phyloP scores from a whole-genome alignment of 2,113 vertebrate genomes.

The Morone chrysops region DNA sequence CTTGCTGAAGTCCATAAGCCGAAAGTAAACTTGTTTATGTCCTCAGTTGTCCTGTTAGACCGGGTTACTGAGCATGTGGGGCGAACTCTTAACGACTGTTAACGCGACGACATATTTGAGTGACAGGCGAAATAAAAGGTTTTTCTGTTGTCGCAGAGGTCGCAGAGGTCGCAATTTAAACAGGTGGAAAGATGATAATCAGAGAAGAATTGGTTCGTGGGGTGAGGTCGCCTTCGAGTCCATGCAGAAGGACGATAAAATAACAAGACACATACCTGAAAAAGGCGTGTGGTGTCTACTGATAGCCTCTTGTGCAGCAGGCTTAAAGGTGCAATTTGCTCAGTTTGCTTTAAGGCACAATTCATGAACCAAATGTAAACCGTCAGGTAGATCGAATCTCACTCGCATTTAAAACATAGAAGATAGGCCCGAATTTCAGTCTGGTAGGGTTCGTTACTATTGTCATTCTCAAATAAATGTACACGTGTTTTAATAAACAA shows the following conservation, averaged over 20 bases:
- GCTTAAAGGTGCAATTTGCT: not conserved
- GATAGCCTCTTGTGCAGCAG: no score
- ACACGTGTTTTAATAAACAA: not conserved
- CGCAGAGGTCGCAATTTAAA: constrained; percentile 29
- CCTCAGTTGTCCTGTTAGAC: constrained; percentile 49
- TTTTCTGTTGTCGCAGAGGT: constrained; percentile 4
- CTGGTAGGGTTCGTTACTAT: no score
- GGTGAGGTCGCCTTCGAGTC: not conserved
- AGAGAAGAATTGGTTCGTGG: constrained; percentile 12
- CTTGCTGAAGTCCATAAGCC: constrained; percentile 25
- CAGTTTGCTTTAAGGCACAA: not conserved
- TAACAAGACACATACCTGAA: not conserved
- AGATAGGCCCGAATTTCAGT: not conserved
- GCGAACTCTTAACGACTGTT: constrained; percentile 29
- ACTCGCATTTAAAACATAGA: not conserved
- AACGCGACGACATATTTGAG: constrained; percentile 51
- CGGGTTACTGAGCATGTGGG: constrained; percentile 38
- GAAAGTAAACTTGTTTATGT: constrained; percentile 58
- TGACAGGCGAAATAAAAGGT: constrained; percentile 45
- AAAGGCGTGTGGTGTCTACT: constrained; percentile 9
- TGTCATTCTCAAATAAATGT: not conserved
- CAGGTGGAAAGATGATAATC: constrained; percentile 9
- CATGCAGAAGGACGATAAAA: not conserved
- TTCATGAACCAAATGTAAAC: not conserved
- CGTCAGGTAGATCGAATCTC: not conserved